A percentile compares a stretch with the other conserved stretches of the same genome.
These are phyloP conservation scores for Dipus sagitta DNA, from an alignment of 2,797 vertebrate genomes.

Conservation along the genomic window DNA sequence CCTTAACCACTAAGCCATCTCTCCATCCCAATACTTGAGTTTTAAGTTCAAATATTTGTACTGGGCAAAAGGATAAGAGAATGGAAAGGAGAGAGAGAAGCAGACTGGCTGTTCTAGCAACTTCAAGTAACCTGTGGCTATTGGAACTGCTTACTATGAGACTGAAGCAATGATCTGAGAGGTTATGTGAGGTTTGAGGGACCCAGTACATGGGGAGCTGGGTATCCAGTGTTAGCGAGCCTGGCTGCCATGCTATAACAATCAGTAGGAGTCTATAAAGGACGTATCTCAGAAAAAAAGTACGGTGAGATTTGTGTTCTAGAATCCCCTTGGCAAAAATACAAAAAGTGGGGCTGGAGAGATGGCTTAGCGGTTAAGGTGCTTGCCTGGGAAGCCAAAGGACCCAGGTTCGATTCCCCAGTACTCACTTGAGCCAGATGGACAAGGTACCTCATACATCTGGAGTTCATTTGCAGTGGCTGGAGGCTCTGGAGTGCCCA, in stretches of 20 bases:
- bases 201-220: not conserved
- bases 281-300: not conserved
- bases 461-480: too few relatives aligned
- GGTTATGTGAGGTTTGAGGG: too few relatives aligned
- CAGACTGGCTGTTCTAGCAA: not conserved
- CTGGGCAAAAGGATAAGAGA: not conserved
- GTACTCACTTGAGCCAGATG: too few relatives aligned
- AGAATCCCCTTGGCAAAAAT: conserved; percentile 10
- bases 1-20: too few relatives aligned
- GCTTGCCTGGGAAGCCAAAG: too few relatives aligned
- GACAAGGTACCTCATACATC: too few relatives aligned
- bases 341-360: not conserved
- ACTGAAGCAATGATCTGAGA: not conserved
- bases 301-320: not conserved
- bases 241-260: not conserved
- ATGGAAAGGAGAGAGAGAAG: not conserved
- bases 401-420: too few relatives aligned
- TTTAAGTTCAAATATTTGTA: conserved; percentile 10
- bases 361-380: too few relatives aligned
- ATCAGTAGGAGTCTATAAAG: not conserved
- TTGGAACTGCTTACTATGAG: not conserved
- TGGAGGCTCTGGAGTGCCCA: too few relatives aligned
- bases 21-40: not conserved
- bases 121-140: not conserved
- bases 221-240: not conserved